phyloP scores from a whole-genome alignment of 1,140 invertebrate genomes.

The Melipona quadrifasciata region DNA sequence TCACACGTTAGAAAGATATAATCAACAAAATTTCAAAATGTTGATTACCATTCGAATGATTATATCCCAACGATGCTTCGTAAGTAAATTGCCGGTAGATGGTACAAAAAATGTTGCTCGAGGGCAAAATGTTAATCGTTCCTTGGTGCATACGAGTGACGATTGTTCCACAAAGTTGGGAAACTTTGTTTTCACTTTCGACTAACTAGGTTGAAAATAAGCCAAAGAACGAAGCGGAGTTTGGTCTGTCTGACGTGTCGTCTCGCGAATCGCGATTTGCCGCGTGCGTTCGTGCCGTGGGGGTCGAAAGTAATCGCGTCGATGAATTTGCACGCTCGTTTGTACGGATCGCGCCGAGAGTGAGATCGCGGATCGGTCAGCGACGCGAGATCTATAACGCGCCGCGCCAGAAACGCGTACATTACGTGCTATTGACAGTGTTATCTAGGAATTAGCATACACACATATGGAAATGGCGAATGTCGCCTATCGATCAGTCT shows the following conservation, averaged over 20 bases:
- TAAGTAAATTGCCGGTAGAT: too few relatives aligned
- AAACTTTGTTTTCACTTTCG: too few relatives aligned
- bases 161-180: too few relatives aligned
- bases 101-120: too few relatives aligned
- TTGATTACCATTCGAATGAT: too few relatives aligned
- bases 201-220: background rate
- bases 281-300: too few relatives aligned
- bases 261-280: background rate
- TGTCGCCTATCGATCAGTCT: constrained; percentile 34
- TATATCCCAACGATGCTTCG: too few relatives aligned
- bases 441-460: constrained; percentile 41
- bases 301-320: constrained; percentile 27
- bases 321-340: constrained; percentile 7
- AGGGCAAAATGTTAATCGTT: too few relatives aligned
- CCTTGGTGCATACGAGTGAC: too few relatives aligned
- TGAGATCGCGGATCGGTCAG: background rate
- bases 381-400: constrained; percentile 26
- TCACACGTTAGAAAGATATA: too few relatives aligned
- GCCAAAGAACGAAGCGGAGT: background rate
- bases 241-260: background rate
- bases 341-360: constrained; percentile 21
- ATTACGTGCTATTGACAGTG: constrained; percentile 40
- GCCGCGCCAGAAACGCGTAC: constrained; percentile 12
- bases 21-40: too few relatives aligned
- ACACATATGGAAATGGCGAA: constrained; percentile 47